Percentiles rank a stretch among this genome's conserved stretches.
Evolutionary conservation across 1,140 invertebrate species (phyloP).

Genomic region (Trachelipus rathkii): DNA sequence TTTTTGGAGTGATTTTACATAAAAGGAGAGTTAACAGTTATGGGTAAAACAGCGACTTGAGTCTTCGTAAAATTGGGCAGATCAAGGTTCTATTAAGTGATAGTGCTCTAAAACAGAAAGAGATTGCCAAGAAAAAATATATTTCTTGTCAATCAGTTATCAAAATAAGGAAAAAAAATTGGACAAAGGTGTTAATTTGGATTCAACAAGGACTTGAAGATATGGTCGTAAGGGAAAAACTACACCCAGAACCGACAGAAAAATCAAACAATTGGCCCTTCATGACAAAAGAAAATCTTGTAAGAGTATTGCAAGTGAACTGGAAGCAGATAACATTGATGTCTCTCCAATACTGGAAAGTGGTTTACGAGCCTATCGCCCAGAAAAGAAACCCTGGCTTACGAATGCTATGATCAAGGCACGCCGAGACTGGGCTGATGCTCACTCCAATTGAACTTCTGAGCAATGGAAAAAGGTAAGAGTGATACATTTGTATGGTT

Average conservation of each 20-base stretch:
- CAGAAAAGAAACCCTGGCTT: no score
- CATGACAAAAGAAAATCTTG: slow-evolving; percentile 10
- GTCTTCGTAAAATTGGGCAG: neutral
- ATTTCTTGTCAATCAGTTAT: slow-evolving; percentile 3
- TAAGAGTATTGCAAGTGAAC: slow-evolving; percentile 6
- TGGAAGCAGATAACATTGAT: slow-evolving; percentile 3
- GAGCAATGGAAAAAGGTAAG: neutral
- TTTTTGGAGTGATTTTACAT: neutral
- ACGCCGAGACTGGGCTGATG: no score
- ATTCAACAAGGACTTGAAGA: no score
- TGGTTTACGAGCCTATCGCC: no score
- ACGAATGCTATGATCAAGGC: no score
- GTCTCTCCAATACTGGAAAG: neutral
- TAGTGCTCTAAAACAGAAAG: neutral
- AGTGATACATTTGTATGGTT: neutral
- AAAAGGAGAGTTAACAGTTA: slow-evolving; percentile 14
- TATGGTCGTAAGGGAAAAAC: slow-evolving; percentile 1
- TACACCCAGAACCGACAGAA: slow-evolving; percentile 5
- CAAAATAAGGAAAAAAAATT: slow-evolving; percentile 1
- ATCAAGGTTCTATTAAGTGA: slow-evolving; percentile 12
- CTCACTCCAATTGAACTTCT: no score
- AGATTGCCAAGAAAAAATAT: neutral
- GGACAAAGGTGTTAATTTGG: neutral
- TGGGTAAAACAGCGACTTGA: slow-evolving; percentile 9
- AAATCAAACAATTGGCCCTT: slow-evolving; percentile 13